These are phyloP conservation scores for Drosophila fulvimacula DNA, from an alignment of 2,888 invertebrate species.

Conservation along the genomic window DNA sequence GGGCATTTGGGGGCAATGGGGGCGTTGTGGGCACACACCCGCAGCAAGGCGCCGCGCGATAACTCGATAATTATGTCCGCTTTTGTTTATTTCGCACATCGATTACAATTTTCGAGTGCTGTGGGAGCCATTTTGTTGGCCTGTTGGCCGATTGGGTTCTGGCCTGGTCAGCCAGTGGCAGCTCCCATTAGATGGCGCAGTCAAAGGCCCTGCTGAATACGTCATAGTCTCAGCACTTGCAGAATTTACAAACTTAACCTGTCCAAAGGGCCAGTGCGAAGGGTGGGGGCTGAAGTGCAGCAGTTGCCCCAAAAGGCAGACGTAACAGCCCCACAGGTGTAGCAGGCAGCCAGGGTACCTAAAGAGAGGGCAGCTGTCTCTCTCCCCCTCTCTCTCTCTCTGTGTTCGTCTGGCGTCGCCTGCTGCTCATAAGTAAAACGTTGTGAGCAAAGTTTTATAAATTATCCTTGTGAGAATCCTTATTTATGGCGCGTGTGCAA, in stretches of 20 bases:
- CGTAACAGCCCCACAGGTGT: constrained; percentile 48
- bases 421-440: constrained; percentile 81
- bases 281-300: constrained; percentile 25
- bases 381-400: neutral
- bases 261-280: neutral
- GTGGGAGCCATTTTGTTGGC: constrained; percentile 50
- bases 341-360: neutral
- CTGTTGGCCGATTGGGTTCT: constrained; percentile 30
- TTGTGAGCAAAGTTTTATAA: constrained; percentile 84
- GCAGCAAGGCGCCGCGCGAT: constrained; percentile 82
- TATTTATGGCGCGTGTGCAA: constrained; percentile 85
- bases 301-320: constrained; percentile 36
- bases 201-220: constrained; percentile 43
- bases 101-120: constrained; percentile 83
- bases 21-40: constrained; percentile 53
- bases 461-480: constrained; percentile 85
- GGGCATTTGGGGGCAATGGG: neutral
- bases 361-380: neutral
- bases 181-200: constrained; percentile 28
- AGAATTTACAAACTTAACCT: constrained; percentile 70
- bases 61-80: constrained; percentile 85
- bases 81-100: constrained; percentile 85
- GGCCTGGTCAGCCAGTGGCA: constrained; percentile 29
- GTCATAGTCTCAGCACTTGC: constrained; percentile 64
- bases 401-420: constrained; percentile 67